These are phyloP conservation scores for Steatornis caripensis DNA, from an alignment of 2,113 vertebrate genomes.

Conservation along the genomic window DNA sequence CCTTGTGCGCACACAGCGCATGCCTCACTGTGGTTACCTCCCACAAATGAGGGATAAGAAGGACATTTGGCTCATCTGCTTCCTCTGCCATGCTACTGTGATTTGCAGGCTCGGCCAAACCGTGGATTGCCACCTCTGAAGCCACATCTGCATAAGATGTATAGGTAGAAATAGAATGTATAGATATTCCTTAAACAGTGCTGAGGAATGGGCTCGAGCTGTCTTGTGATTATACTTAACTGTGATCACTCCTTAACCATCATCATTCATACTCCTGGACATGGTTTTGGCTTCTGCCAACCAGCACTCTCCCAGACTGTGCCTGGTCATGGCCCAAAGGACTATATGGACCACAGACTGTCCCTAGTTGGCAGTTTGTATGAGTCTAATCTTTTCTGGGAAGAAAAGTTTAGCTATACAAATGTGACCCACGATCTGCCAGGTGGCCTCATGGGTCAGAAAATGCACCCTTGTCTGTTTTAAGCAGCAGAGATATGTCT, in stretches of 20 bases:
- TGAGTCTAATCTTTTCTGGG: background rate
- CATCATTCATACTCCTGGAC: background rate
- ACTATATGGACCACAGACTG: background rate
- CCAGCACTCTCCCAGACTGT: background rate
- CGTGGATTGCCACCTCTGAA: background rate
- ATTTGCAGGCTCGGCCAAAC: background rate
- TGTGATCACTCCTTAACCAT: background rate
- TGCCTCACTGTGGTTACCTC: background rate
- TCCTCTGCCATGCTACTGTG: background rate
- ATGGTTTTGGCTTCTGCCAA: background rate
- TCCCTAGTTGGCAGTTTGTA: background rate
- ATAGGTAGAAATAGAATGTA: background rate
- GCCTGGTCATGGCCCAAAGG: background rate
- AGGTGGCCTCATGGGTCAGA: background rate
- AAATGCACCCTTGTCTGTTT: background rate
- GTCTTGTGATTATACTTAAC: background rate
- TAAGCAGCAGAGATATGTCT: background rate
- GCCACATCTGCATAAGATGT: background rate
- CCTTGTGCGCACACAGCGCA: accelerated
- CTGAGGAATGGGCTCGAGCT: background rate
- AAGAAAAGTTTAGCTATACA: background rate
- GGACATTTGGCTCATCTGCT: background rate
- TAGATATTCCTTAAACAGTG: background rate
- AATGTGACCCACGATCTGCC: background rate
- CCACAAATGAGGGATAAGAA: background rate